Base-by-base conservation (phyloP, 2,797 vertebrate species). In the Pseudopleuronectes americanus region DNA sequence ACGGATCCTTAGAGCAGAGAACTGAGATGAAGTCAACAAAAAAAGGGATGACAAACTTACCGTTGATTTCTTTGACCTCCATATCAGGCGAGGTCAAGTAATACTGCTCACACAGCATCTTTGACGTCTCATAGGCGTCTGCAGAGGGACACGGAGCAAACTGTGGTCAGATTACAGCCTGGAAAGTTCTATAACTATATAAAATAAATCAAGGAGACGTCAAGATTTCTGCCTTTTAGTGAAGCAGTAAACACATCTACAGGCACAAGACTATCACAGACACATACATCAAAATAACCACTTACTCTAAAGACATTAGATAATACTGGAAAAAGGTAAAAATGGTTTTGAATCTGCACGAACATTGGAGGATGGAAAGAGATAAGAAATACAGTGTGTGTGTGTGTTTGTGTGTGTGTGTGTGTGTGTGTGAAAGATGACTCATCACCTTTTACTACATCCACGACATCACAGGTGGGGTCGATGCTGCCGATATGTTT, bases 401-500 rank as follows among this genome's bases (percentile, higher is more conserved):
- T 55, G 41, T 51, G 31, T 54, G 47, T 43, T 21, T 31, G 36
- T 63, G 54, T 54, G 47, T 43, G 28, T 28, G 16, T 19, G 41
- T 49, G 24, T 24, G 3, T 24, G 3, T 24, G 24, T 5, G 26
- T 5, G 31, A 24, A 56, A 36, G 53, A 60, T 63, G 17, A 73
- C 41, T 79, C 0, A 99, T 79, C 0, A 99, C 98, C 98, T 91
- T 96, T 95, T 58, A 98, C 92, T 13, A 99, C 97, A 78, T 97
- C 96, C 57, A 79, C 96, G 16, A 97, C 97, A 1, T 98, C 96
- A 90, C 98, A 99, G 88, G 91, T 96, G 82, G 98, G 98, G 90
- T 99, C 98, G 66, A 99, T 99, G 84, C 98, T 96, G 83, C 98
- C 98, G 52, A 99, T 99, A 69, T 99, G 98, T 86, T 95, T 97